Evolutionary conservation across 2,888 invertebrate genomes (phyloP).

Genomic region (Athalia circularis): DNA sequence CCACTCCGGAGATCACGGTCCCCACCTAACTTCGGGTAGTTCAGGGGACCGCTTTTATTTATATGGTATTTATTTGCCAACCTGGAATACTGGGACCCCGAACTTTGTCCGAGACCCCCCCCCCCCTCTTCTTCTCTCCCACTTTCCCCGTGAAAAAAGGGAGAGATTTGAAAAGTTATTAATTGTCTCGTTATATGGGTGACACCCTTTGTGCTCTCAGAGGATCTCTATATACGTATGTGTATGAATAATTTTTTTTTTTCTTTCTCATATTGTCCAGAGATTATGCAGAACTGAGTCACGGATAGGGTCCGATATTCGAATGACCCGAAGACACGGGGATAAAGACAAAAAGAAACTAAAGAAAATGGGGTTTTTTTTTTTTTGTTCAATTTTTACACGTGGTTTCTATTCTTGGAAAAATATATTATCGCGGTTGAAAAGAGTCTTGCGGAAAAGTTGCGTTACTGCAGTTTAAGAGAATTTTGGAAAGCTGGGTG

Average conservation of each 20-base stretch:
- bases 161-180: constrained; percentile 73
- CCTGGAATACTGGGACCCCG: constrained; percentile 63
- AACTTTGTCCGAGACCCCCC: constrained; percentile 51
- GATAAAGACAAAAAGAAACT: no score
- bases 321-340: no score
- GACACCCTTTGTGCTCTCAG: constrained; percentile 30
- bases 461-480: constrained; percentile 19
- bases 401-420: no score
- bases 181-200: constrained; percentile 66
- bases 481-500: constrained; percentile 46
- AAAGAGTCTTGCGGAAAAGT: no score
- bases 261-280: no score
- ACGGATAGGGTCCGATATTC: no score
- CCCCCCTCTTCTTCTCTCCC: constrained; percentile 42
- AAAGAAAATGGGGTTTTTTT: no score
- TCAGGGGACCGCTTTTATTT: constrained; percentile 67
- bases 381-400: no score
- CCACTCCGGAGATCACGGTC: constrained; percentile 3
- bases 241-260: no score
- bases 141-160: constrained; percentile 14
- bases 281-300: no score
- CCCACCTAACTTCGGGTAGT: constrained; percentile 63
- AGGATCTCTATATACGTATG: no score
- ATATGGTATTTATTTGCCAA: constrained; percentile 72
- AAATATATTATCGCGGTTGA: no score